Evolutionary conservation across 2,797 vertebrate species (phyloP), one percentile per base, ranked within the genome.

Genomic region (Gallinago solitaria): DNA sequence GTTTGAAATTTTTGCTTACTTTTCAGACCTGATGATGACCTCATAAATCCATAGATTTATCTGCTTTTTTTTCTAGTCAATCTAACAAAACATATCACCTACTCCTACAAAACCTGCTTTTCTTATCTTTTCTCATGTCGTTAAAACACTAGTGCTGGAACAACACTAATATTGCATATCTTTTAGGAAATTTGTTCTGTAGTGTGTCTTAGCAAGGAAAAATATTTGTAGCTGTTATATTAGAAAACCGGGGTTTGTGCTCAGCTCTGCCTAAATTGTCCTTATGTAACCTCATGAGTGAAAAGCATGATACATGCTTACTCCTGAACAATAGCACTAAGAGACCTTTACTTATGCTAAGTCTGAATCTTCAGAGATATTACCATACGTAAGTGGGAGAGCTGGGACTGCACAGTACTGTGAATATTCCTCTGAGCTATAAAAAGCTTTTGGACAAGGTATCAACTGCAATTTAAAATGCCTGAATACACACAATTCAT

Each of bases 301-400:
- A 93, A 93, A 84, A 82, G n/a, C 21, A 51, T 57, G 39, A 57
- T 89, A 67, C 2, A 0, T 87, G n/a, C 77, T 86, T 71, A 73
- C 43, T 74, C 56, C 43, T 84, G 59, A 93, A 90, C 76, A 94
- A 69, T 43, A 89, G 70, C 63, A 68, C 48, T 84, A 41, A 94
- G 93, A 92, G 78, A 43, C 60, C 67, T 93, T 82, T 64, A 87
- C 74, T 90, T 70, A 87, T 92, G 48, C 45, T 89, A 24, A 87
- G 68, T 82, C 81, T 82, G 67, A 90, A 79, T 80, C 37, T 79
- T 87, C 83, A 68, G 83, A 87, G 84, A 84, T 92, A 92, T 94
- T 95, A 82, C 51, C 92, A 87, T 90, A 76, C 5, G 0, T 89
- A 95, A 90, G 59, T 95, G 83, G 74, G 68, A 95, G 74, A 90